Evolutionary conservation across 2,888 invertebrate genomes (phyloP), one percentile per base, ranked within the genome.

Genomic region (Chaetogeoica ovagalla): DNA sequence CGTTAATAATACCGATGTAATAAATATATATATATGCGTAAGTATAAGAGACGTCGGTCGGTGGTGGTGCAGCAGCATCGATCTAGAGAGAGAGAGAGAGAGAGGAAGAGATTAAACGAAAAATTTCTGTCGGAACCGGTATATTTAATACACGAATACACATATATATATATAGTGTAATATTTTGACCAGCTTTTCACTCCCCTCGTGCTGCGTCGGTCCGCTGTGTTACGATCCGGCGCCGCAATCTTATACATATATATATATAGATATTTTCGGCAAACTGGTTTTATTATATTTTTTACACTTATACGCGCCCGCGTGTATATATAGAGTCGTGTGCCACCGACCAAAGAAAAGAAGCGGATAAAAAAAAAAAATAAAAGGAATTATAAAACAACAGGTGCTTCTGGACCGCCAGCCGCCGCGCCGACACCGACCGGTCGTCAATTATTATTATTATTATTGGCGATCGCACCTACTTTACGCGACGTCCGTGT

Each of bases 401-500:
- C 79, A 79, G 79, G 79, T 79, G 79, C 79, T 79, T 71, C 79
- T 79, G 70, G 70, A 79, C 63, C 69, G 75, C 43, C 60, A 43
- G 37, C 59, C 55, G 55, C 21, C 19, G 70, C 65, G 30, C 30
- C 76, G 55, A 77, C 77, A 70, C 69, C 43, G 68, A 66, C 59
- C 79, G 57, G 30, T 30, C 30, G 4, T n/a, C n/a, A n/a, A n/a
- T n/a, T n/a, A n/a, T n/a, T n/a, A n/a, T n/a, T n/a, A 71, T 71
- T 71, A 79, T 77, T 77, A 69, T 77, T 77, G 66, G 75, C 75
- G 75, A 75, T 75, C 75, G 66, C 75, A 75, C 75, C 75, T 77
- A 77, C 60, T 77, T 77, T 77, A 77, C 76, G 62, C 76, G 62
- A 70, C 70, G 77, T 39, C 74, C 55, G 63, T 11, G 70, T 57